These are phyloP conservation scores for Catalaphyllia jardinei DNA, from an alignment of 64 coral and sea anemone genomes.

Conservation along the genomic window DNA sequence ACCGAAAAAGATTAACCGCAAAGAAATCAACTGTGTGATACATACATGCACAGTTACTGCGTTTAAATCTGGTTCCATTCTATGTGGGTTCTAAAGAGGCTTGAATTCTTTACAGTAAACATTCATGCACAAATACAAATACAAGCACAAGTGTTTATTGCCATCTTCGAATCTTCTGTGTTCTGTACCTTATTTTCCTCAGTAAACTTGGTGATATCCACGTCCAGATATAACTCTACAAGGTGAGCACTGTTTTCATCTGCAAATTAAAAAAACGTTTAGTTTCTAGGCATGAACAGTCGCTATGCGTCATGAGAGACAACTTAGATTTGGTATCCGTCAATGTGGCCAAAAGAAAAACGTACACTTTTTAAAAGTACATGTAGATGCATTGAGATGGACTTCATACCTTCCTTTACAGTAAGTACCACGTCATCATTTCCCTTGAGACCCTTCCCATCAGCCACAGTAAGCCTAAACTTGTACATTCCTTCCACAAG, in stretches of 20 bases:
- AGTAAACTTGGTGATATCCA: conserved; percentile 93
- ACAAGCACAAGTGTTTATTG: neutral
- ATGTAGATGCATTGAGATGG: neutral
- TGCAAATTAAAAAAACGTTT: conserved; percentile 9
- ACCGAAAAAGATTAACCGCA: neutral
- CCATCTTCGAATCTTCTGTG: neutral
- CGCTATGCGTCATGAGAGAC: neutral
- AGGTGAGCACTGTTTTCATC: conserved; percentile 94
- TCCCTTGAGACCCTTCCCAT: conserved; percentile 89
- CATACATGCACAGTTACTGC: too few species aligned
- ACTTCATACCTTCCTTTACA: conserved; percentile 89
- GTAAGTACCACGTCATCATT: conserved; percentile 84
- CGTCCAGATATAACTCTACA: conserved; percentile 94
- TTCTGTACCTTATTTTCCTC: conserved; percentile 92
- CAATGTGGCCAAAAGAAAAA: too few species aligned
- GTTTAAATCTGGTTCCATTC: too few species aligned
- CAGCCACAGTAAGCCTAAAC: conserved; percentile 87
- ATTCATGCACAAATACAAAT: too few species aligned
- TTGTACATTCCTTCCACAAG: conserved; percentile 97
- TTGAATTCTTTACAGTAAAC: too few species aligned
- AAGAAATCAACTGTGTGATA: neutral
- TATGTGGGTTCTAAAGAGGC: neutral
- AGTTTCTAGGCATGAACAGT: neutral
- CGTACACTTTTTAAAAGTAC: too few species aligned
- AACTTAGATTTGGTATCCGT: neutral